A percentile compares a stretch with the other conserved stretches of the same genome.
Conservation (phyloP, 2,888 invertebrate species). For the Ectropis crepuscularia region DNA sequence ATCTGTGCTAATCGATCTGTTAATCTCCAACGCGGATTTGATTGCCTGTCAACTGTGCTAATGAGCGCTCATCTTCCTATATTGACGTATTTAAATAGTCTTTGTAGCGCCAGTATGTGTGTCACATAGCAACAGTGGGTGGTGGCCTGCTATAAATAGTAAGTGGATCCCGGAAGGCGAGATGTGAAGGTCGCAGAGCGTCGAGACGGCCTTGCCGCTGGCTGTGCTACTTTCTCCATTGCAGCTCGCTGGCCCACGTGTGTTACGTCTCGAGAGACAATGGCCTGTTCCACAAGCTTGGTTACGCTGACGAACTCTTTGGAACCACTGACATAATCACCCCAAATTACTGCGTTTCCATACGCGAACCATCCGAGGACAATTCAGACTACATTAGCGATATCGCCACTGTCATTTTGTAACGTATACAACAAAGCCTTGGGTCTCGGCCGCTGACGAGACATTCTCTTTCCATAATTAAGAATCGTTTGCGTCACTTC, state of each 20-base stretch:
- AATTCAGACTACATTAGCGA: constrained; percentile 67
- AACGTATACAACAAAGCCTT: constrained; percentile 64
- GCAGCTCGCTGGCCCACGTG: constrained; percentile 69
- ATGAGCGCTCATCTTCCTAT: constrained; percentile 1
- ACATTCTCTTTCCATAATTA: constrained; percentile 70
- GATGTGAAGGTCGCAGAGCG: constrained; percentile 72
- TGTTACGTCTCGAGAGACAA: constrained; percentile 71
- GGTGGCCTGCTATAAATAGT: constrained; percentile 42
- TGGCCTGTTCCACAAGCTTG: constrained; percentile 61
- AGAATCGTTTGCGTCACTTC: constrained; percentile 37
- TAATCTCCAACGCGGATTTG: constrained; percentile 43
- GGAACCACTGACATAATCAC: constrained; percentile 77
- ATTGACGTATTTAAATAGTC: not conserved
- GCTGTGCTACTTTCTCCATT: constrained; percentile 80
- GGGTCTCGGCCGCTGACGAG: constrained; percentile 68
- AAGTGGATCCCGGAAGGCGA: constrained; percentile 68
- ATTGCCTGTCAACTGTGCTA: constrained; percentile 43
- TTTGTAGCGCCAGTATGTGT: constrained; percentile 1
- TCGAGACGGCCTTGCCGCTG: constrained; percentile 78
- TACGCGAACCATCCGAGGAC: constrained; percentile 63
- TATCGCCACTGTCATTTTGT: constrained; percentile 66
- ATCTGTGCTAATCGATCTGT: constrained; percentile 53
- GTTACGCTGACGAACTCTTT: constrained; percentile 68
- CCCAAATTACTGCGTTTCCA: constrained; percentile 69
- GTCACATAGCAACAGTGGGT: constrained; percentile 26